A percentile compares a stretch with the other conserved stretches of the same genome.
phyloP scores from a whole-genome alignment of 2,113 vertebrate species.

The Lepidothrix coronata region DNA sequence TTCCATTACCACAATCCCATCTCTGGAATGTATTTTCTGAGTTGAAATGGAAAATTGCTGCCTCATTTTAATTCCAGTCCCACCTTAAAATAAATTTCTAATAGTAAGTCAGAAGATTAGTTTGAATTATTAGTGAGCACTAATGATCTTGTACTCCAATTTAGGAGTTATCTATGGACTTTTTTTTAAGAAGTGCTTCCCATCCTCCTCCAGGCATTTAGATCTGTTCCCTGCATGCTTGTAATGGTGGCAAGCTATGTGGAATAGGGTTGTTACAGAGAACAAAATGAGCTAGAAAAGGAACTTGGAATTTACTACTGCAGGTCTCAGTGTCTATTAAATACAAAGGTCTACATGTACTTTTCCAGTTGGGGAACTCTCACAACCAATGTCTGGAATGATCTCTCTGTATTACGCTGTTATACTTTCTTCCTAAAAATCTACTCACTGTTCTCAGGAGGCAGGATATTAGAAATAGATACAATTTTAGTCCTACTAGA shows the following conservation, averaged over 20 bases:
- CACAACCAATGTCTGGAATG: not conserved
- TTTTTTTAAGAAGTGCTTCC: not conserved
- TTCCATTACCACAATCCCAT: not conserved
- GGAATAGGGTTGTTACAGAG: not conserved
- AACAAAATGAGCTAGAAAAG: not conserved
- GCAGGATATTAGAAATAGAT: not conserved
- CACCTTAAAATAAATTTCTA: not conserved
- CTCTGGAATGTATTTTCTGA: not conserved
- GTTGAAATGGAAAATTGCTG: not conserved
- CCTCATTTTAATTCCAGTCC: not conserved
- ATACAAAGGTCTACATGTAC: not conserved
- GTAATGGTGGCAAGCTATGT: not conserved
- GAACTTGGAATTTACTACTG: not conserved
- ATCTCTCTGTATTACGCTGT: not conserved
- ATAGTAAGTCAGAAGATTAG: not conserved
- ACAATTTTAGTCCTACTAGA: not conserved
- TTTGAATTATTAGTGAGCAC: not conserved
- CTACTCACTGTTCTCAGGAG: not conserved
- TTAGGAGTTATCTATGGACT: not conserved
- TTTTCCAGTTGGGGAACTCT: not conserved
- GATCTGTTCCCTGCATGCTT: not conserved
- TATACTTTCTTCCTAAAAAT: not conserved
- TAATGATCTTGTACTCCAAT: not conserved
- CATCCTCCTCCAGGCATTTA: not conserved
- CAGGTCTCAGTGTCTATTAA: not conserved